These are phyloP conservation scores for Folsomia candida DNA, from an alignment of 2,888 invertebrate genomes.

Conservation along the genomic window DNA sequence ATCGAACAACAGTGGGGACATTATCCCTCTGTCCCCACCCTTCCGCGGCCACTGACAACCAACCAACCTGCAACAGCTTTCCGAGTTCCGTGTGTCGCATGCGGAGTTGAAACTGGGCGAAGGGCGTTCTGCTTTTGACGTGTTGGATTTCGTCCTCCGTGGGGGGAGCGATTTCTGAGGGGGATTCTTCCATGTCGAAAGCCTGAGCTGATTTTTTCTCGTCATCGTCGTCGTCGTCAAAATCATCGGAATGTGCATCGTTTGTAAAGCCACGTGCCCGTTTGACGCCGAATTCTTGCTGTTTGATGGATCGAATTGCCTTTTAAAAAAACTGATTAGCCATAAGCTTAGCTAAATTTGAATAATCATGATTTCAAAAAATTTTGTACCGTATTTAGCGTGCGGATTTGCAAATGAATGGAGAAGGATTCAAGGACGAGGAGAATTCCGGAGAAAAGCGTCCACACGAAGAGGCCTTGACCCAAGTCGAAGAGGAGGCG, in stretches of 20 bases:
- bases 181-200: too few relatives aligned
- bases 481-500: not conserved
- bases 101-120: not conserved
- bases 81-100: too few relatives aligned
- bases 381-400: not conserved
- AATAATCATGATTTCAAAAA: not conserved
- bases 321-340: not conserved
- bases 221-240: not conserved
- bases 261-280: too few relatives aligned
- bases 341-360: not conserved
- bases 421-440: not conserved
- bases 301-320: too few relatives aligned
- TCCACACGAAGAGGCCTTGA: not conserved
- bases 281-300: too few relatives aligned
- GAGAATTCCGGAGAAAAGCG: not conserved
- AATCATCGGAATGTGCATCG: too few relatives aligned
- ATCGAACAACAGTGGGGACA: too few relatives aligned
- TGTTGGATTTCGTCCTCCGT: slow-evolving; percentile 10
- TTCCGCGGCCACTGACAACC: too few relatives aligned
- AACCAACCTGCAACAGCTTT: too few relatives aligned
- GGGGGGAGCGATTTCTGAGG: not conserved
- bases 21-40: too few relatives aligned
- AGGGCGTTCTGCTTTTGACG: not conserved
- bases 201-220: too few relatives aligned
- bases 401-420: not conserved